phyloP scores from a whole-genome alignment of 1,140 invertebrate species.

The Episyrphus balteatus region DNA sequence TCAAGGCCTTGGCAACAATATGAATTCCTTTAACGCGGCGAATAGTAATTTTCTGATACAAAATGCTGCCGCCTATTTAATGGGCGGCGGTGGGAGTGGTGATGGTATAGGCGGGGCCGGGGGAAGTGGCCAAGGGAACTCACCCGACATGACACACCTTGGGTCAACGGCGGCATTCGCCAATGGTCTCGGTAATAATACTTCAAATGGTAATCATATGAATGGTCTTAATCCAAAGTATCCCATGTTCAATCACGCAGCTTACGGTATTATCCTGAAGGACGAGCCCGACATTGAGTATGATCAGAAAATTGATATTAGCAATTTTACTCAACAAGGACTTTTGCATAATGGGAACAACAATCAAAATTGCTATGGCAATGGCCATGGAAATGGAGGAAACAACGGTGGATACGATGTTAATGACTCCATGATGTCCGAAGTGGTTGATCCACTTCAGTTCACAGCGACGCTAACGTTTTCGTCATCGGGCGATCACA shows the following conservation, averaged over 20 bases:
- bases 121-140: slow-evolving; percentile 1
- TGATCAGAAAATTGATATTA: slow-evolving; percentile 56
- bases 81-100: slow-evolving; percentile 13
- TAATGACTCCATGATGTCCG: slow-evolving; percentile 63
- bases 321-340: slow-evolving; percentile 30
- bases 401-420: slow-evolving; percentile 52
- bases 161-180: slow-evolving; percentile 11
- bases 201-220: slow-evolving; percentile 7
- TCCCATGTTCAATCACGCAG: slow-evolving; percentile 50
- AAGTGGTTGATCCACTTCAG: slow-evolving; percentile 69
- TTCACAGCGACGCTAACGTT: slow-evolving; percentile 71
- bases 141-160: no score
- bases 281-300: slow-evolving; percentile 68
- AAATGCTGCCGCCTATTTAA: slow-evolving; percentile 28
- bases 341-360: slow-evolving; percentile 16
- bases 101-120: slow-evolving; percentile 1
- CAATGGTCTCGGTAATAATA: slow-evolving; percentile 18
- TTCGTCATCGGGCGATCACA: slow-evolving; percentile 60
- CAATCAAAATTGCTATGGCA: slow-evolving; percentile 37
- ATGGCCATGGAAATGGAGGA: slow-evolving; percentile 40
- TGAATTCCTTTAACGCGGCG: slow-evolving; percentile 41
- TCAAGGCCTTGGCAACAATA: slow-evolving; percentile 50
- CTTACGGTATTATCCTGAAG: slow-evolving; percentile 64
- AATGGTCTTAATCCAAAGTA: slow-evolving; percentile 9
- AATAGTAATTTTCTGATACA: slow-evolving; percentile 50